phyloP scores from a whole-genome alignment of 2,888 invertebrate genomes.

The Fragum fragum region DNA sequence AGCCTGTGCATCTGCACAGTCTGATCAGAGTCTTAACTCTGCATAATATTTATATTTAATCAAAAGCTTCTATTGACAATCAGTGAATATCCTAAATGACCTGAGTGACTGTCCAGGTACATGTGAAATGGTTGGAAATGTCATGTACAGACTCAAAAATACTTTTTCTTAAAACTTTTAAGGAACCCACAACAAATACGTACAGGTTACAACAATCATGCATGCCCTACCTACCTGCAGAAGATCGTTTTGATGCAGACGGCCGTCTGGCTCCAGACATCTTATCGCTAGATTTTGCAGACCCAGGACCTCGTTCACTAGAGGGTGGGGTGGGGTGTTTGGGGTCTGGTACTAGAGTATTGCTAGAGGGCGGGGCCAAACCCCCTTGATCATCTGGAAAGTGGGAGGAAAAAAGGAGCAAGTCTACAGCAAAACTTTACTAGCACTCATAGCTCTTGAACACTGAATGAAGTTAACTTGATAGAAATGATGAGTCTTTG shows the following conservation, averaged over 20 bases:
- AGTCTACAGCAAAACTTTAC: constrained; percentile 10
- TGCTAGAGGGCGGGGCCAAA: constrained; percentile 66
- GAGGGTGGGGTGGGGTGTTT: constrained; percentile 75
- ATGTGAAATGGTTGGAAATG: no score
- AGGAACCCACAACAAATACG: neutral
- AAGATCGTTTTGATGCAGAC: constrained; percentile 72
- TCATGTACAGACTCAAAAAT: no score
- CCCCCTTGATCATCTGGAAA: constrained; percentile 74
- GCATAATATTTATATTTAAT: no score
- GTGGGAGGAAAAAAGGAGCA: constrained; percentile 31
- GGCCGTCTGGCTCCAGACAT: constrained; percentile 66
- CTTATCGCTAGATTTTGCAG: constrained; percentile 74
- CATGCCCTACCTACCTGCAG: constrained; percentile 61
- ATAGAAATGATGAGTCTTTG: no score
- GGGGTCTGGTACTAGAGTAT: constrained; percentile 65
- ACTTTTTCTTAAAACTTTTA: no score
- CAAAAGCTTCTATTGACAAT: no score
- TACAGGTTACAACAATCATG: neutral
- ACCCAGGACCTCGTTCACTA: constrained; percentile 72
- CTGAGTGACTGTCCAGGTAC: no score
- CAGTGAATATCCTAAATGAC: no score
- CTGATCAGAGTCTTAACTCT: no score
- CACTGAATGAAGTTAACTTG: constrained; percentile 9
- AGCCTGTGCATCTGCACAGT: no score
- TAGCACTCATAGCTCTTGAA: constrained; percentile 18